phyloP scores from a whole-genome alignment of 37 sponge, comb jelly and placozoan species.

The Halisarca cf. caerulea region DNA sequence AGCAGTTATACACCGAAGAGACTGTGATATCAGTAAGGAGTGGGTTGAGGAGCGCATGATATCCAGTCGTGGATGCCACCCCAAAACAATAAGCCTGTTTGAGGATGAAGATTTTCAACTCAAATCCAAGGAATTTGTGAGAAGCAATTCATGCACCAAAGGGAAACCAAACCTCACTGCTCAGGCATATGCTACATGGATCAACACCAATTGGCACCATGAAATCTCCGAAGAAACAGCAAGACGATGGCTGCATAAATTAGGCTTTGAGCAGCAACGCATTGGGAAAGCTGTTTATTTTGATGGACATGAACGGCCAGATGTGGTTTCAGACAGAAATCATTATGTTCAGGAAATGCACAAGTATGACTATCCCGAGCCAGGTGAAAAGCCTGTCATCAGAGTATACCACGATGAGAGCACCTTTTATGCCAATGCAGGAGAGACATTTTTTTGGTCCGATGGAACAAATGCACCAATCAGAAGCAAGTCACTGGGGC shows the following conservation, averaged over 20 bases:
- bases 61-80: too few relatives aligned
- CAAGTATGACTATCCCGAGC: background rate
- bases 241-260: slow-evolving; percentile 5
- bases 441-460: background rate
- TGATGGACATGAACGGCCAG: slow-evolving; percentile 12
- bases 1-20: too few relatives aligned
- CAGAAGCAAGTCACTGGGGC: slow-evolving; percentile 11
- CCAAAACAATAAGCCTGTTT: too few relatives aligned
- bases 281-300: background rate
- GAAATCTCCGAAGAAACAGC: background rate
- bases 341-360: background rate
- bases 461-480: background rate
- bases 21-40: too few relatives aligned
- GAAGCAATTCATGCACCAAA: background rate
- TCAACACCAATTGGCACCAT: background rate
- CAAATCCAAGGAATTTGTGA: background rate
- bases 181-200: background rate
- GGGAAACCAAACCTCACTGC: background rate
- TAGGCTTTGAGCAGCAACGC: slow-evolving; percentile 6
- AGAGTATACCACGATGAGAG: slow-evolving; percentile 4
- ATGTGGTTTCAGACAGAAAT: background rate
- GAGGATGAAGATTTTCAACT: background rate
- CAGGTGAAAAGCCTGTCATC: slow-evolving; percentile 1
- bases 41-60: too few relatives aligned
- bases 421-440: background rate